Evolutionary conservation across 2,113 vertebrate genomes (phyloP).

Genomic region (Limanda limanda): DNA sequence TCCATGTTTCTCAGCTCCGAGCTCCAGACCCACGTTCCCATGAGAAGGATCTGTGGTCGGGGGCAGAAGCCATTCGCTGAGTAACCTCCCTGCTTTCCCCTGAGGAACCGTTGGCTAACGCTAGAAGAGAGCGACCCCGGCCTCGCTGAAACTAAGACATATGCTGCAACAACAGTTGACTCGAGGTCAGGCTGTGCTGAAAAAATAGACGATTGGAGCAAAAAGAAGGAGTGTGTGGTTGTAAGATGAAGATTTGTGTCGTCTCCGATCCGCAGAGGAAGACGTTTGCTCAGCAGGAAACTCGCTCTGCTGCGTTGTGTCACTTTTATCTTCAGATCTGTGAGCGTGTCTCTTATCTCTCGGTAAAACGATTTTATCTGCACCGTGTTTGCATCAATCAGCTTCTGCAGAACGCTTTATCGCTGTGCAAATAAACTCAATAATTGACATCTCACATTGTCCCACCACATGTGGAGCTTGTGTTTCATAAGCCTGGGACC

Average conservation of each 20-base stretch:
- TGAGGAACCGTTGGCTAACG: slow-evolving; percentile 45
- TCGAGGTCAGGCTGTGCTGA: neutral
- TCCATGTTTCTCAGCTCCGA: slow-evolving; percentile 13
- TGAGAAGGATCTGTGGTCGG: slow-evolving; percentile 69
- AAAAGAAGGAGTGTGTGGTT: neutral
- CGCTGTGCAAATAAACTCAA: slow-evolving; percentile 53
- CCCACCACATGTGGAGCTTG: slow-evolving; percentile 34
- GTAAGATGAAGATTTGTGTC: no score
- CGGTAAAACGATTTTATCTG: slow-evolving; percentile 33
- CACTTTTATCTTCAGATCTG: neutral
- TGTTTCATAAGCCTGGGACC: slow-evolving; percentile 52
- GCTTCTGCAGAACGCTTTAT: slow-evolving; percentile 48
- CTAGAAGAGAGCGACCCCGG: slow-evolving; percentile 10
- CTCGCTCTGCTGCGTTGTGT: neutral
- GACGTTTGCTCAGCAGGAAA: neutral
- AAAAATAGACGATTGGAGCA: neutral
- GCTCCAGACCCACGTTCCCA: slow-evolving; percentile 65
- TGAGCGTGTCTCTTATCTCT: slow-evolving; percentile 19
- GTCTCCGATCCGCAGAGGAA: neutral
- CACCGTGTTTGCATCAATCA: slow-evolving; percentile 7
- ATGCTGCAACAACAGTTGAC: neutral
- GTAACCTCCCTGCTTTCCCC: slow-evolving; percentile 59
- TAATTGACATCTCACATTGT: slow-evolving; percentile 39
- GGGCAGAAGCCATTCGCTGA: slow-evolving; percentile 65
- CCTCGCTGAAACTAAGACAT: neutral